These are phyloP conservation scores for Tetramorium alpestre DNA, from an alignment of 1,140 invertebrate species.

Conservation along the genomic window DNA sequence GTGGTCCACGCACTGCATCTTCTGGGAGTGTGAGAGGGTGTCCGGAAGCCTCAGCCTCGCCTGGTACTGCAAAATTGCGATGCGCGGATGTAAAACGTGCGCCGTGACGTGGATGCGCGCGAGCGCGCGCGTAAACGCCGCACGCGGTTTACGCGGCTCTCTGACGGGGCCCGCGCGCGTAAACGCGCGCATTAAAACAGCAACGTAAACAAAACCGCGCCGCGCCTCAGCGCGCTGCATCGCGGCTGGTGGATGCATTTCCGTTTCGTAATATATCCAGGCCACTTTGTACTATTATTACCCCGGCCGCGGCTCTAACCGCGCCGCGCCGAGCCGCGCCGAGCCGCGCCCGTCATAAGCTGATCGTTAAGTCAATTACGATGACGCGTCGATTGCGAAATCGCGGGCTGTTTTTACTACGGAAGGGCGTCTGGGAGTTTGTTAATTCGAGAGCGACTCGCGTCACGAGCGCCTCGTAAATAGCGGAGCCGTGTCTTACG, in stretches of 20 bases:
- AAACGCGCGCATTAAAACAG: slow-evolving; percentile 64
- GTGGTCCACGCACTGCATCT: slow-evolving; percentile 92
- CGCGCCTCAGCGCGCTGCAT: neutral
- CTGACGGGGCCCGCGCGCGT: slow-evolving; percentile 9
- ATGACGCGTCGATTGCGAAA: slow-evolving; percentile 47
- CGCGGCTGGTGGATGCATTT: slow-evolving; percentile 64
- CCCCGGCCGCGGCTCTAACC: slow-evolving; percentile 42
- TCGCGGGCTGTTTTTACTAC: slow-evolving; percentile 24
- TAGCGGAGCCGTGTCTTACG: neutral
- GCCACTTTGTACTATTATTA: slow-evolving; percentile 73
- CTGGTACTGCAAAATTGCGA: slow-evolving; percentile 77
- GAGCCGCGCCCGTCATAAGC: slow-evolving; percentile 51
- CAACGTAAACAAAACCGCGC: slow-evolving; percentile 66
- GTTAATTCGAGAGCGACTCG: slow-evolving; percentile 3
- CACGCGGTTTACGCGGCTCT: slow-evolving; percentile 54
- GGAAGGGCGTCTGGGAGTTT: neutral
- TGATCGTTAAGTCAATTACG: slow-evolving; percentile 70
- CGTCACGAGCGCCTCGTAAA: neutral
- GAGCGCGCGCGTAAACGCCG: neutral
- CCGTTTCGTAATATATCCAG: slow-evolving; percentile 72
- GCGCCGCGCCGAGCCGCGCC: slow-evolving; percentile 48
- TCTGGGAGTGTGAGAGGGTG: slow-evolving; percentile 90
- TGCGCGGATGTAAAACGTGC: neutral
- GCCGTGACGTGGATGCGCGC: neutral
- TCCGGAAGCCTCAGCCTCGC: slow-evolving; percentile 89